A percentile compares a stretch with the other conserved stretches of the same genome.
phyloP scores from a whole-genome alignment of 2,888 invertebrate species.

The Hartigia nigra region DNA sequence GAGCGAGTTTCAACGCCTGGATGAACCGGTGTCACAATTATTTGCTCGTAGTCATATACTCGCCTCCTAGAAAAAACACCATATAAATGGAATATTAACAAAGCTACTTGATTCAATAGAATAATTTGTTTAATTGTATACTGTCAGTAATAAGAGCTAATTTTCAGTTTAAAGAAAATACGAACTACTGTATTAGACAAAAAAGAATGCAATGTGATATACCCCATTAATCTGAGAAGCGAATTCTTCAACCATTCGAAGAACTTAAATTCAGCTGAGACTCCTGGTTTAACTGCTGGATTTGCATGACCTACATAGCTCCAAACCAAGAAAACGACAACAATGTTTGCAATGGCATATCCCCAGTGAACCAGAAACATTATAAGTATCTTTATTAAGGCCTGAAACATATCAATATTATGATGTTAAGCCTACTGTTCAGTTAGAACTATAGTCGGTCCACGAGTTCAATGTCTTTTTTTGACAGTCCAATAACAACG shows the following conservation, averaged over 20 bases:
- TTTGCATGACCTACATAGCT: conserved; percentile 95
- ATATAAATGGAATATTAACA: neutral
- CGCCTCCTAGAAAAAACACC: conserved; percentile 72
- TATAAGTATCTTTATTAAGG: conserved; percentile 85
- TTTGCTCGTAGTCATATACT: conserved; percentile 85
- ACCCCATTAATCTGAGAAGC: conserved; percentile 82
- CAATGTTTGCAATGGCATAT: conserved; percentile 87
- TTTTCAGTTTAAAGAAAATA: neutral
- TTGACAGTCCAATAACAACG: too few relatives aligned
- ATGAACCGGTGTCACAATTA: conserved; percentile 86
- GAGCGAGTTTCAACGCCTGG: conserved; percentile 83
- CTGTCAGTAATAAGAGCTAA: neutral
- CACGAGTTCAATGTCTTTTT: too few relatives aligned
- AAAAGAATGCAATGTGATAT: conserved; percentile 50
- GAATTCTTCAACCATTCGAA: conserved; percentile 81
- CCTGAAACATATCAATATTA: conserved; percentile 69
- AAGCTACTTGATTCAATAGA: neutral
- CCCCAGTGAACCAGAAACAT: conserved; percentile 96
- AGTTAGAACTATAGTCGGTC: too few relatives aligned
- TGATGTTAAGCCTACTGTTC: conserved; percentile 7
- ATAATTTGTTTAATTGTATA: neutral
- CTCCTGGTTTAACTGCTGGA: conserved; percentile 94
- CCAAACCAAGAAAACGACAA: conserved; percentile 87
- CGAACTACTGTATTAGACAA: too few relatives aligned
- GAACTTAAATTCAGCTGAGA: conserved; percentile 85